Percentiles rank a stretch among this genome's conserved stretches.
These are phyloP conservation scores for Ophiodon elongatus DNA, from an alignment of 2,113 vertebrate genomes.

Conservation along the genomic window DNA sequence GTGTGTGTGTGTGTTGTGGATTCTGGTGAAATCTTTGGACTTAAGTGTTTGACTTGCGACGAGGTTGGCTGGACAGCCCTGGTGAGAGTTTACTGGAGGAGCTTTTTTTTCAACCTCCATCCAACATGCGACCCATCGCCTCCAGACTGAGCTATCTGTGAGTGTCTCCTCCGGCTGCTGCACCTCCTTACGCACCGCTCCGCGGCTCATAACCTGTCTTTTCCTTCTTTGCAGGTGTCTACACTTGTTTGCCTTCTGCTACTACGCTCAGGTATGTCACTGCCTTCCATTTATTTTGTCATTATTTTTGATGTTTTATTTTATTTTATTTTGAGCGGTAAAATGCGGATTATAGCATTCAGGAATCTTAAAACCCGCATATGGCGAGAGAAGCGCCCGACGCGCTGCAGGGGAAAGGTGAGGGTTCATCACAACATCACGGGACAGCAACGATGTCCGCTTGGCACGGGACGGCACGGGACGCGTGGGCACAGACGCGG, in stretches of 20 bases:
- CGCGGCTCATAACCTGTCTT: background rate
- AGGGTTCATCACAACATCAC: conserved; percentile 43
- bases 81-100: conserved; percentile 36
- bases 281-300: background rate
- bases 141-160: conserved; percentile 83
- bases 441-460: conserved; percentile 67
- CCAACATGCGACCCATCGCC: conserved; percentile 80
- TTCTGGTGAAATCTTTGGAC: conserved; percentile 48
- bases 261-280: conserved; percentile 94
- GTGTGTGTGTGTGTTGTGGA: conserved; percentile 29
- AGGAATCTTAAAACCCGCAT: background rate
- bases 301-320: background rate
- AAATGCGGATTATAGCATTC: background rate
- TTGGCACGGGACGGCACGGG: no score
- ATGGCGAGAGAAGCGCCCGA: background rate
- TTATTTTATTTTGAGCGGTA: background rate
- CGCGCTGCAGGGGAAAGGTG: conserved; percentile 28
- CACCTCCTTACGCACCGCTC: background rate
- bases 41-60: conserved; percentile 1
- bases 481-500: conserved; percentile 59
- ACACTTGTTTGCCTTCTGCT: conserved; percentile 93
- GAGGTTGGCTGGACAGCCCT: background rate
- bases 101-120: conserved; percentile 40
- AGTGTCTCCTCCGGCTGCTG: conserved; percentile 57
- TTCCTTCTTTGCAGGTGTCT: conserved; percentile 88